Conservation (phyloP, 2,797 vertebrate genomes). For the Onychomys torridus region DNA sequence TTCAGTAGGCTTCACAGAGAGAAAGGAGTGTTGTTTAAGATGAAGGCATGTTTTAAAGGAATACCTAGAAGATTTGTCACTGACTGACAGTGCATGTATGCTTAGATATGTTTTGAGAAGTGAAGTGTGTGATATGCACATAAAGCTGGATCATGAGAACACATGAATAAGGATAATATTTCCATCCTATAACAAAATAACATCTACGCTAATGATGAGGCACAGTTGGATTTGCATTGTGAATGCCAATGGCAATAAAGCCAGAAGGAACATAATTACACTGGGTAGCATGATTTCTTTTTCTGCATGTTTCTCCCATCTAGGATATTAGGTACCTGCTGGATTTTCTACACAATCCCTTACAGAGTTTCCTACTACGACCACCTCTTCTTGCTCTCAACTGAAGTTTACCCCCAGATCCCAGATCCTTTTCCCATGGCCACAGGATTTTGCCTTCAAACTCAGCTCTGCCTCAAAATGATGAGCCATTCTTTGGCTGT, state of each 20-base stretch:
- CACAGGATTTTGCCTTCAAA: slow-evolving; percentile 7
- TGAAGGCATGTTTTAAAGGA: background rate
- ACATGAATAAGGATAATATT: background rate
- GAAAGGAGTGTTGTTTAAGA: background rate
- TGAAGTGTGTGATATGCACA: background rate
- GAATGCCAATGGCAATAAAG: background rate
- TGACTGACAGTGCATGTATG: background rate
- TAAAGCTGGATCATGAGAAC: background rate
- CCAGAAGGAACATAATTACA: background rate
- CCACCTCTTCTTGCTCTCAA: background rate
- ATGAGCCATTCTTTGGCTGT: background rate
- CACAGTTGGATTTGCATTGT: background rate
- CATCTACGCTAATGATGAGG: background rate
- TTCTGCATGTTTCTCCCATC: background rate
- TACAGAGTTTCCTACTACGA: background rate
- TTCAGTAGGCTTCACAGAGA: background rate
- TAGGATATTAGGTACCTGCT: background rate
- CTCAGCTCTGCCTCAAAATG: background rate
- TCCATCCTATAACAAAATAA: background rate
- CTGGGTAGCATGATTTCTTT: background rate
- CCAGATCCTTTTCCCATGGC: background rate
- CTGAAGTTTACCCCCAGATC: background rate
- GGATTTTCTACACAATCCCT: background rate
- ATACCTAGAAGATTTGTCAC: background rate
- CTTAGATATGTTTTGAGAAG: background rate